Evolutionary conservation across 2,888 invertebrate genomes (phyloP).

Genomic region (Netelia virgata): DNA sequence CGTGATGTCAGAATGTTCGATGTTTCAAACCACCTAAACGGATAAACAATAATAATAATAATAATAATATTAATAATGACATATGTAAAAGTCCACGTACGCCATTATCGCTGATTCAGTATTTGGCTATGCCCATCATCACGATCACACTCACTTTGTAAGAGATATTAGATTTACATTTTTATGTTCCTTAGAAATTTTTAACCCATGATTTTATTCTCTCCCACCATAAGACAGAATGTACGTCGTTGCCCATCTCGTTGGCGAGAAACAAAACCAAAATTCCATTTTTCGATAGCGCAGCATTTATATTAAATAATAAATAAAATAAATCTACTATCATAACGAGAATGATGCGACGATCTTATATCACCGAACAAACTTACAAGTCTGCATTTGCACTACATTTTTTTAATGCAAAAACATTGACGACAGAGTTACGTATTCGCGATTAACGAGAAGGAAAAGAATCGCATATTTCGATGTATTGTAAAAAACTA

Average conservation of each 20-base stretch:
- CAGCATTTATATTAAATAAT: slow-evolving; percentile 38
- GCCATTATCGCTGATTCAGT: slow-evolving; percentile 58
- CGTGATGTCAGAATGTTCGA: slow-evolving; percentile 66
- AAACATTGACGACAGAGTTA: slow-evolving; percentile 45
- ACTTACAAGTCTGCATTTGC: slow-evolving; percentile 62
- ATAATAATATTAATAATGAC: slow-evolving; percentile 21
- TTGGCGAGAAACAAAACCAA: slow-evolving; percentile 15
- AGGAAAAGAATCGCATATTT: slow-evolving; percentile 48
- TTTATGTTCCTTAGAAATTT: background rate
- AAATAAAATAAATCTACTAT: slow-evolving; percentile 22
- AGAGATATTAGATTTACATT: background rate
- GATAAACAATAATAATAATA: slow-evolving; percentile 40
- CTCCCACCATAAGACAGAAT: slow-evolving; percentile 1
- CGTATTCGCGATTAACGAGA: slow-evolving; percentile 34
- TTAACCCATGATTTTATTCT: slow-evolving; percentile 17
- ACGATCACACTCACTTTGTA: slow-evolving; percentile 4
- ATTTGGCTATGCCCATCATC: slow-evolving; percentile 44
- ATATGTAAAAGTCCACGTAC: slow-evolving; percentile 53
- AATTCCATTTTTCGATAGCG: slow-evolving; percentile 37
- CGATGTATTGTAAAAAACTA: slow-evolving; percentile 62
- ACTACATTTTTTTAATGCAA: slow-evolving; percentile 56
- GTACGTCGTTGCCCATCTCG: slow-evolving; percentile 5
- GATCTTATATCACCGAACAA: slow-evolving; percentile 59
- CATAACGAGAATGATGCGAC: slow-evolving; percentile 45
- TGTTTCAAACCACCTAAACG: slow-evolving; percentile 51